Evolutionary conservation across 1,140 invertebrate species (phyloP).

Genomic region (Calosoma granatense): DNA sequence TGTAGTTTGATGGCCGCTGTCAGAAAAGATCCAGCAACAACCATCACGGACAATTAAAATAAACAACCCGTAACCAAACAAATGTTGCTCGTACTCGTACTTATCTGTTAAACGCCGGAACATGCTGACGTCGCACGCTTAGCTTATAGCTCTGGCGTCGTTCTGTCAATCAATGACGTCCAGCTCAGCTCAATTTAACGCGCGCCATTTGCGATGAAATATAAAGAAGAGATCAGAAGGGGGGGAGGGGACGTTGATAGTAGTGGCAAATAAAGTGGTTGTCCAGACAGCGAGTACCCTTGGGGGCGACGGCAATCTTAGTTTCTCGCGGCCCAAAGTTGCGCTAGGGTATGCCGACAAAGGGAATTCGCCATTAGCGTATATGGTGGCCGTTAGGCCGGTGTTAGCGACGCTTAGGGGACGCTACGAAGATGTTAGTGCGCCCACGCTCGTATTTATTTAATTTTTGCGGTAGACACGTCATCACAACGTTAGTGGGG

Average conservation of each 20-base stretch:
- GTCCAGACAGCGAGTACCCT: background rate
- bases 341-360: background rate
- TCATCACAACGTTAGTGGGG: background rate
- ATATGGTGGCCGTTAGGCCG: background rate
- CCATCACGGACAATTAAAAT: too few relatives aligned
- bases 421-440: background rate
- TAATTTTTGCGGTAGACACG: conserved; percentile 2
- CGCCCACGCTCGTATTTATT: background rate
- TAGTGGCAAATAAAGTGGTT: conserved; percentile 7
- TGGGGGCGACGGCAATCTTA: background rate
- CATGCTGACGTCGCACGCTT: background rate
- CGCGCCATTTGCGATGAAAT: conserved; percentile 6
- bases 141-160: background rate
- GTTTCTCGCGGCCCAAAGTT: background rate
- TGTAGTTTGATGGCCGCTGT: too few relatives aligned
- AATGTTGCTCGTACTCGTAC: too few relatives aligned
- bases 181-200: background rate
- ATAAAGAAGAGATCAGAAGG: conserved; percentile 8
- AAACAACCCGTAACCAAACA: too few relatives aligned
- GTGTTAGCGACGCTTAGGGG: background rate
- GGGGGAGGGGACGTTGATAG: too few relatives aligned
- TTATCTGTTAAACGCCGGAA: too few relatives aligned
- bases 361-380: conserved; percentile 6
- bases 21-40: too few relatives aligned
- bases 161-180: background rate